A percentile compares a stretch with the other conserved stretches of the same genome.
phyloP scores from a whole-genome alignment of 2,797 vertebrate genomes.

The Enoplosus armatus region DNA sequence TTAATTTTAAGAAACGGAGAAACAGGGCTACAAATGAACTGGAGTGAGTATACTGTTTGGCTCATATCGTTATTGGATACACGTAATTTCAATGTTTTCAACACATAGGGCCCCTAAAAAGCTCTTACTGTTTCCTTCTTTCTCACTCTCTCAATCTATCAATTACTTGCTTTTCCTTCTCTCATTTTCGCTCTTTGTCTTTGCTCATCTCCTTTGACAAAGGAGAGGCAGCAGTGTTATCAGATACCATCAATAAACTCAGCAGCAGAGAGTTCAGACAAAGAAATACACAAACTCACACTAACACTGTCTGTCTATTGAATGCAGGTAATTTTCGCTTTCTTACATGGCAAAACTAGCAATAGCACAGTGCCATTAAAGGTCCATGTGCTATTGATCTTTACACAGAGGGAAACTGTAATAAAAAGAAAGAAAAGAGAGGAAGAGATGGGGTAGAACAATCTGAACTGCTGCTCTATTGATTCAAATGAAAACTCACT shows the following conservation, averaged over 20 bases:
- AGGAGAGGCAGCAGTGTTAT: conserved; percentile 17
- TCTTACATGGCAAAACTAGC: conserved; percentile 39
- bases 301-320: conserved; percentile 21
- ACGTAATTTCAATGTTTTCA: neutral
- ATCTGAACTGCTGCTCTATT: conserved; percentile 48
- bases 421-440: conserved; percentile 50
- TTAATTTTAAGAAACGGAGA: neutral
- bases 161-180: neutral
- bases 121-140: neutral
- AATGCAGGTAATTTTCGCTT: conserved; percentile 43
- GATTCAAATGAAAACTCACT: conserved; percentile 53
- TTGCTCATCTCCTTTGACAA: conserved; percentile 37
- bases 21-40: neutral
- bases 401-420: conserved; percentile 38
- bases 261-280: conserved; percentile 17
- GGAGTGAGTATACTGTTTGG: neutral
- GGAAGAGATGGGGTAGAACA: conserved; percentile 36
- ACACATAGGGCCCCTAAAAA: neutral
- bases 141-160: neutral
- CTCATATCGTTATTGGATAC: neutral
- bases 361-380: conserved; percentile 34
- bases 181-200: conserved; percentile 15
- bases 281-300: conserved; percentile 20
- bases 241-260: conserved; percentile 42
- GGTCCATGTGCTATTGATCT: conserved; percentile 53